These are phyloP conservation scores for Vireo altiloquus DNA, from an alignment of 2,113 vertebrate species.

Conservation along the genomic window DNA sequence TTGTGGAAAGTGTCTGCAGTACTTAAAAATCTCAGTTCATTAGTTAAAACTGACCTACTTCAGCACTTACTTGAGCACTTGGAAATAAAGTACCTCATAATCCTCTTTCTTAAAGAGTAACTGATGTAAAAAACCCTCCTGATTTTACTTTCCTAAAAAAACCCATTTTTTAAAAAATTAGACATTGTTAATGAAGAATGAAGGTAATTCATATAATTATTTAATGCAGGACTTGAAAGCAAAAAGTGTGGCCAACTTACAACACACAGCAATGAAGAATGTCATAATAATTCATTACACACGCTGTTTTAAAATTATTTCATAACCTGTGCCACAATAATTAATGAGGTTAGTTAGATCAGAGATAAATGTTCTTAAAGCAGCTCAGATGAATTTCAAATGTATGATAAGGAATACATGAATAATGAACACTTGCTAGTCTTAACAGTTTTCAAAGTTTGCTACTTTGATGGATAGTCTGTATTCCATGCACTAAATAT, in stretches of 20 bases:
- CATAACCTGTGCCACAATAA: constrained; percentile 3
- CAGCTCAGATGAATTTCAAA: constrained; percentile 21
- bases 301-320: not conserved
- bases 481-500: not conserved
- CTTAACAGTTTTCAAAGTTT: not conserved
- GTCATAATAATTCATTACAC: not conserved
- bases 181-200: not conserved
- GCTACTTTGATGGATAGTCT: not conserved
- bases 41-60: not conserved
- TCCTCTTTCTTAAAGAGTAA: not conserved
- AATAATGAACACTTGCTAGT: not conserved
- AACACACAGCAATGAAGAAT: not conserved
- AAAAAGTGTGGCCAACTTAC: not conserved
- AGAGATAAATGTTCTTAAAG: not conserved
- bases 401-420: not conserved
- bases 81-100: not conserved
- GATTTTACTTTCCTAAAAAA: not conserved
- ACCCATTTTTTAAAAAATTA: not conserved
- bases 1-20: not conserved
- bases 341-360: constrained; percentile 25
- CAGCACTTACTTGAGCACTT: not conserved
- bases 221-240: not conserved
- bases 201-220: not conserved
- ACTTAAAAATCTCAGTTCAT: not conserved
- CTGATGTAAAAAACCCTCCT: not conserved